Base-by-base conservation (phyloP, 1,140 invertebrate genomes). In the Zaprionus vittiger region DNA sequence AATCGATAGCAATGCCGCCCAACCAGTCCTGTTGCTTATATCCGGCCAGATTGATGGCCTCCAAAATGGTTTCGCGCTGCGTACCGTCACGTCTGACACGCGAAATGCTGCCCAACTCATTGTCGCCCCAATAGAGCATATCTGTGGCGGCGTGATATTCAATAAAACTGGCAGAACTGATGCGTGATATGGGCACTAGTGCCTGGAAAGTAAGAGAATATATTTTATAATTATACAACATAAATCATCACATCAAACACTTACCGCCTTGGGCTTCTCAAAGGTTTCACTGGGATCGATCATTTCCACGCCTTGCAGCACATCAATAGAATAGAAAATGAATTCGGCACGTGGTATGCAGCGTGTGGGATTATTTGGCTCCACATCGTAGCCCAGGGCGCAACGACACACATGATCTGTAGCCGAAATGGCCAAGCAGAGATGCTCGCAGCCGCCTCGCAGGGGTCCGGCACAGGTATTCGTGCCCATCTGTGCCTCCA, bases 61-160 rank as follows among this genome's bases (percentile, higher is more conserved):
- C 93, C 37, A 95, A 71, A 24, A 93, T 96, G 24, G 94, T 93
- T 80, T 95, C 86, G 24, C 96, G 93, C 7, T 94, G 93, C 1
- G 96, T 97, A 20, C 97, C 97, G 93, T 98, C 97, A 60, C 97
- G 94, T 75, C 95, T 95, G 77, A 97, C 96, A 54, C 96, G 94
- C 34, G 95, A 96, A 15, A 98, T 95, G 17, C 94, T 94, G 52
- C 96, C 96, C 60, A 95, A 94, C 76, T 97, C 96, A 72, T 94
- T 95, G 92, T 98, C 97, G 49, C 96, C 95, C 97, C 97, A 98
- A 92, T 96, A 97, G 11, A 98, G 93, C 67, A 94, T 95, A 79
- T 96, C 95, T 41, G 94, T 91, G n/a, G 91, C 93, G 6, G 96
- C 96, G 89, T 96, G 93, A 79, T 96, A 97, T 85, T 97, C 97